Percentiles rank a stretch among this genome's conserved stretches.
Conservation (phyloP, 2,797 vertebrate genomes). For the Clarias fuscus region DNA sequence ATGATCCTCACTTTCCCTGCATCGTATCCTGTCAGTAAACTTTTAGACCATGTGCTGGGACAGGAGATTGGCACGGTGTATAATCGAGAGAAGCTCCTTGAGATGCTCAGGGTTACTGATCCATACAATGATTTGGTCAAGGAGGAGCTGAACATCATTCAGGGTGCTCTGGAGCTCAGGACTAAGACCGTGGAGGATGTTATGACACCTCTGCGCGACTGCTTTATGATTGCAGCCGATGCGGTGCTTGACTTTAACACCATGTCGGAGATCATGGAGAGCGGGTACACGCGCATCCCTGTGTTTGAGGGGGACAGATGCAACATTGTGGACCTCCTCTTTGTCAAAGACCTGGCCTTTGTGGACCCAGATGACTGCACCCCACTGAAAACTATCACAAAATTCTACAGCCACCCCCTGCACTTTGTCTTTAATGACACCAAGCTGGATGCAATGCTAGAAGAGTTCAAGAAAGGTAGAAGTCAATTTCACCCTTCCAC, state of each 20-base stretch:
- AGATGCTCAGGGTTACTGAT: slow-evolving; percentile 88
- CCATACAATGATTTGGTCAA: slow-evolving; percentile 87
- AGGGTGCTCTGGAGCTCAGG: slow-evolving; percentile 84
- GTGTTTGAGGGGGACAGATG: slow-evolving; percentile 84
- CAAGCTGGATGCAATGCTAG: slow-evolving; percentile 90
- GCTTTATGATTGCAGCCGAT: slow-evolving; percentile 85
- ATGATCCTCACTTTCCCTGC: slow-evolving; percentile 91
- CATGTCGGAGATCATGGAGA: slow-evolving; percentile 90
- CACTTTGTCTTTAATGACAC: slow-evolving; percentile 97
- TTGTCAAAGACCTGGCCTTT: slow-evolving; percentile 96
- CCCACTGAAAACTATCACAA: slow-evolving; percentile 92
- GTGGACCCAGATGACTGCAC: slow-evolving; percentile 97
- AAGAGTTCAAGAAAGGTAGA: slow-evolving; percentile 99
- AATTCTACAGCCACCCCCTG: slow-evolving; percentile 93
- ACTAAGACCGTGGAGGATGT: slow-evolving; percentile 88
- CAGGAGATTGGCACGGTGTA: slow-evolving; percentile 89
- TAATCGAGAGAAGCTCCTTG: slow-evolving; percentile 84
- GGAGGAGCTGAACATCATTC: slow-evolving; percentile 87
- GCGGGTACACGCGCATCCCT: slow-evolving; percentile 85
- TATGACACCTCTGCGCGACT: slow-evolving; percentile 85
- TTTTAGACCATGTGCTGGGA: slow-evolving; percentile 84
- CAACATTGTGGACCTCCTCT: slow-evolving; percentile 94
- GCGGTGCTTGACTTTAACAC: slow-evolving; percentile 85
- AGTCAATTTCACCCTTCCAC: background rate
- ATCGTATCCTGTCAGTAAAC: slow-evolving; percentile 85